A percentile compares a stretch with the other conserved stretches of the same genome.
phyloP scores from a whole-genome alignment of 1,140 invertebrate genomes.

The Leguminivora glycinivorella region DNA sequence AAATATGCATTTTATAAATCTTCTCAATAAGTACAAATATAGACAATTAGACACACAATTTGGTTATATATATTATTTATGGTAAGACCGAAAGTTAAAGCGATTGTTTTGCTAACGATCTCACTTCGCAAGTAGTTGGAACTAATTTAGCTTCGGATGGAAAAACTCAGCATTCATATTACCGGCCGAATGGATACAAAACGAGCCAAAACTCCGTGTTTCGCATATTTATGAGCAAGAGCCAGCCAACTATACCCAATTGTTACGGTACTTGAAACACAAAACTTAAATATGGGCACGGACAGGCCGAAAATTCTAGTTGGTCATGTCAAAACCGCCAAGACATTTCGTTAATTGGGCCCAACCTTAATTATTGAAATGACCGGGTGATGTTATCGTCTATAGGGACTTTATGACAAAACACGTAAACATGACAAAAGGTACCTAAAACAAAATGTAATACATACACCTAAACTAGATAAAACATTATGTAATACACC shows the following conservation, averaged over 20 bases:
- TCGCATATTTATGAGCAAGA: conserved; percentile 17
- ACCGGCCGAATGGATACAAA: conserved; percentile 9
- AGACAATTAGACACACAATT: too few relatives aligned
- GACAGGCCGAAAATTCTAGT: conserved; percentile 3
- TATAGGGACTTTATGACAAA: not conserved
- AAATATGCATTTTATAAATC: too few relatives aligned
- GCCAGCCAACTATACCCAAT: conserved; percentile 22
- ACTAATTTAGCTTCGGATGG: not conserved
- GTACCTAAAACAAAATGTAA: too few relatives aligned
- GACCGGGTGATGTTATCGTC: not conserved
- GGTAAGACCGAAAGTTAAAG: not conserved
- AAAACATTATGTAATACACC: too few relatives aligned
- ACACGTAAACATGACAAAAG: not conserved
- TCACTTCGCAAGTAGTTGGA: not conserved
- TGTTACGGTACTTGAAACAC: conserved; percentile 27
- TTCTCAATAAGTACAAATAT: too few relatives aligned
- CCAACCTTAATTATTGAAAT: conserved; percentile 4
- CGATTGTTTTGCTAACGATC: not conserved
- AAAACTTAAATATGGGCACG: conserved; percentile 23
- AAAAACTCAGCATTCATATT: conserved; percentile 20
- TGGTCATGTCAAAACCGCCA: not conserved
- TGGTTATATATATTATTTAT: too few relatives aligned
- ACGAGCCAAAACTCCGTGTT: conserved; percentile 22
- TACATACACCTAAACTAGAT: too few relatives aligned
- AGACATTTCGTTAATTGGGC: conserved; percentile 6